Evolutionary conservation across 2,113 vertebrate genomes (phyloP).

Genomic region (Oriolus oriolus): DNA sequence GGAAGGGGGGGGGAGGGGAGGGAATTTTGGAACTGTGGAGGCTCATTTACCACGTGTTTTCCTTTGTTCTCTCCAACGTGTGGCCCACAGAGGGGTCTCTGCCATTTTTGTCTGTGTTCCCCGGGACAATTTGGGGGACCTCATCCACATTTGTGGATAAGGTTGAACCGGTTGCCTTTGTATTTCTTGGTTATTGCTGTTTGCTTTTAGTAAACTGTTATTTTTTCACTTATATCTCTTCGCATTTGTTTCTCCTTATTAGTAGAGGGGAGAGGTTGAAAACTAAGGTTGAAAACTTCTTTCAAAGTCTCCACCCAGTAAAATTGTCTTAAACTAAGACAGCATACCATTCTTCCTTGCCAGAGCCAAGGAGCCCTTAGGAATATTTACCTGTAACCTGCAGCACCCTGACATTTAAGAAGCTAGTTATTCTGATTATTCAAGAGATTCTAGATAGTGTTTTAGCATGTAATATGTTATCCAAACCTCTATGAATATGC

Average conservation of each 20-base stretch:
- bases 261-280: background rate
- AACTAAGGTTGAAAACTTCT: background rate
- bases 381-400: background rate
- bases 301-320: background rate
- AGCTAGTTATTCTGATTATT: background rate
- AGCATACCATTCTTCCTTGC: background rate
- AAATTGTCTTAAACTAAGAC: background rate
- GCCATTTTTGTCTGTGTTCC: background rate
- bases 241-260: background rate
- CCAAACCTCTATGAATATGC: background rate
- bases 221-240: background rate
- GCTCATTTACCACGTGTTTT: background rate
- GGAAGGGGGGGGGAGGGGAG: background rate
- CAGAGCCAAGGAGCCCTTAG: background rate
- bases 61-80: background rate
- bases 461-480: background rate
- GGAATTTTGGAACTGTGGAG: background rate
- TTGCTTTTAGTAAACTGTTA: background rate
- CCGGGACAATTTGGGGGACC: background rate
- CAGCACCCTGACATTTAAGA: background rate
- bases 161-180: background rate
- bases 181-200: background rate
- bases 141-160: background rate
- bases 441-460: background rate
- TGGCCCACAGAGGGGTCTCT: background rate